phyloP scores from a whole-genome alignment of 2,113 vertebrate species.

The Colossoma macropomum region DNA sequence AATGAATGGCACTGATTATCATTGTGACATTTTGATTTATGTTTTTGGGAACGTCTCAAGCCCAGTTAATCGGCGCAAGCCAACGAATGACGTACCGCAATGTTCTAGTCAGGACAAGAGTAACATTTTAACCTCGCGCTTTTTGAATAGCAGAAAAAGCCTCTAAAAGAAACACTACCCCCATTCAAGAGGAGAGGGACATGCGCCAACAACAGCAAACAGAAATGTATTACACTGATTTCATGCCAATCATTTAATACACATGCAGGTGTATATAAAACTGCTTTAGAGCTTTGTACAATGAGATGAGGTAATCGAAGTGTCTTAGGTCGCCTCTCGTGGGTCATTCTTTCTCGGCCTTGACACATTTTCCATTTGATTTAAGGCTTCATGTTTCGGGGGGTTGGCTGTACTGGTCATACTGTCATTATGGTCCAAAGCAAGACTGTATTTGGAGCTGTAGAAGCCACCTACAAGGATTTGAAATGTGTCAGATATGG shows the following conservation, averaged over 20 bases:
- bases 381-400: slow-evolving; percentile 52
- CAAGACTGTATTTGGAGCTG: slow-evolving; percentile 35
- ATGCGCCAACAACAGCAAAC: slow-evolving; percentile 75
- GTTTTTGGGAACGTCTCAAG: slow-evolving; percentile 65
- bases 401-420: slow-evolving; percentile 60
- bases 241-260: slow-evolving; percentile 75
- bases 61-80: slow-evolving; percentile 65
- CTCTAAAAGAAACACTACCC: slow-evolving; percentile 70
- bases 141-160: slow-evolving; percentile 54
- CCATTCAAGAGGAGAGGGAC: slow-evolving; percentile 69
- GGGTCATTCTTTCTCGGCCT: slow-evolving; percentile 62
- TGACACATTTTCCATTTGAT: slow-evolving; percentile 70
- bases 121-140: slow-evolving; percentile 71
- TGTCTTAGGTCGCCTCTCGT: slow-evolving; percentile 60
- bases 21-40: slow-evolving; percentile 69
- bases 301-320: slow-evolving; percentile 70
- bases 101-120: slow-evolving; percentile 71
- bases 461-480: slow-evolving; percentile 24
- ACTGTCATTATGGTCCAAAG: slow-evolving; percentile 63
- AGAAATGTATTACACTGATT: slow-evolving; percentile 71
- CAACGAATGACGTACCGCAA: slow-evolving; percentile 69
- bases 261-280: slow-evolving; percentile 74
- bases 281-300: slow-evolving; percentile 59
- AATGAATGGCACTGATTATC: slow-evolving; percentile 60
- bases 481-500: slow-evolving; percentile 19